These are phyloP conservation scores for Cossypha heuglini DNA, from an alignment of 2,797 vertebrate species.

Conservation along the genomic window DNA sequence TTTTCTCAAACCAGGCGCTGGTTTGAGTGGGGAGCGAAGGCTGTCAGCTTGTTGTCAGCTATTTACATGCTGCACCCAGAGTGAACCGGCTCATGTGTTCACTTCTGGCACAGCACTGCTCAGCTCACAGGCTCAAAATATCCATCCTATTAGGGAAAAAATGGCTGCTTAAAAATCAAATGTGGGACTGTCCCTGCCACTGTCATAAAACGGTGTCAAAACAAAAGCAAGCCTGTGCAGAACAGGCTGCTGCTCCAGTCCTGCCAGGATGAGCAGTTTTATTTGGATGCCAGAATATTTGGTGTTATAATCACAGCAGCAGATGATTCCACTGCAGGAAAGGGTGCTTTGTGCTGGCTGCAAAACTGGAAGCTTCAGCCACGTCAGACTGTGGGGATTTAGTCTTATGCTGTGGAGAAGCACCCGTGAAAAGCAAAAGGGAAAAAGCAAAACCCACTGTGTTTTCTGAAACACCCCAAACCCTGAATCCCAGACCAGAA, in stretches of 20 bases:
- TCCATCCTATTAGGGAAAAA: neutral
- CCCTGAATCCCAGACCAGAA: neutral
- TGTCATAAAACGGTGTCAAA: neutral
- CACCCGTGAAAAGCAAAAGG: fast-evolving
- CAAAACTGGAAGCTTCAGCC: neutral
- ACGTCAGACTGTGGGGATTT: fast-evolving
- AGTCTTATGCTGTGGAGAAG: fast-evolving
- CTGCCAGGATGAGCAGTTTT: neutral
- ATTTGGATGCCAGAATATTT: neutral
- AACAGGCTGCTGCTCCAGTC: neutral
- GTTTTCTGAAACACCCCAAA: neutral
- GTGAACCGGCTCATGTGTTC: neutral
- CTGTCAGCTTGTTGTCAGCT: neutral
- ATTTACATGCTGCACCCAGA: neutral
- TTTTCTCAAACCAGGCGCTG: neutral
- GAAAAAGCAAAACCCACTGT: neutral
- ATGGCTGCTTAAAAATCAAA: neutral
- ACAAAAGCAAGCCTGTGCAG: neutral
- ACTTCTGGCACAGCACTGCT: neutral
- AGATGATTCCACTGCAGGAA: neutral
- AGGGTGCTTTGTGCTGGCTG: neutral
- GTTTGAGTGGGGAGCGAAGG: fast-evolving
- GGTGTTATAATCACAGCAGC: neutral
- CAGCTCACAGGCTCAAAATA: conserved; percentile 21
- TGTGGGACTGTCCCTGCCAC: neutral